Conservation (phyloP, 2,888 invertebrate genomes). For the Chloroclysta siterata region DNA sequence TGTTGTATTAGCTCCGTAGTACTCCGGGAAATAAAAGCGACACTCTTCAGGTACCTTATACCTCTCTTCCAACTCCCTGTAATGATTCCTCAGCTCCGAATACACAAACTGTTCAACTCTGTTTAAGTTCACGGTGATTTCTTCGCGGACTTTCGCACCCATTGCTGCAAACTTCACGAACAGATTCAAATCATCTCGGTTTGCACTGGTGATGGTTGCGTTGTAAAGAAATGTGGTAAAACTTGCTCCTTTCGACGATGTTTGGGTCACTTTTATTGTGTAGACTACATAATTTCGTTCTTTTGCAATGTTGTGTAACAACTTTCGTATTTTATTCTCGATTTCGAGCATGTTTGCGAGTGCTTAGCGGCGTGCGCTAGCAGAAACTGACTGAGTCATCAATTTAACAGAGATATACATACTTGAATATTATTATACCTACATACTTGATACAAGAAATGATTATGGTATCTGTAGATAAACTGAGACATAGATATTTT, state of each 20-base stretch:
- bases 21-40: constrained; percentile 46
- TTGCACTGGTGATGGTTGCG: constrained; percentile 46
- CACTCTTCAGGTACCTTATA: constrained; percentile 39
- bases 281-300: constrained; percentile 46
- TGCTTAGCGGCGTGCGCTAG: too few species aligned
- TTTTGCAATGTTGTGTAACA: constrained; percentile 29
- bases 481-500: too few species aligned
- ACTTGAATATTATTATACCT: too few species aligned
- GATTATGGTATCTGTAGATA: too few species aligned
- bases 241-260: constrained; percentile 58
- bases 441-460: too few species aligned
- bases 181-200: constrained; percentile 47
- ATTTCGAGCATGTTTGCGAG: neutral
- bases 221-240: constrained; percentile 56
- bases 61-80: constrained; percentile 37
- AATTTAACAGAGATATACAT: too few species aligned
- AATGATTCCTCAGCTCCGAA: constrained; percentile 32
- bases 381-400: too few species aligned
- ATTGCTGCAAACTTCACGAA: constrained; percentile 60
- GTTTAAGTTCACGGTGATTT: constrained; percentile 15
- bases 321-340: neutral
- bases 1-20: constrained; percentile 45
- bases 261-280: constrained; percentile 47
- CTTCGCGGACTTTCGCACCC: constrained; percentile 26
- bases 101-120: constrained; percentile 41